Percentiles rank a stretch among this genome's conserved stretches.
Evolutionary conservation across 2,113 vertebrate species (phyloP).

Genomic region (Psilopsiagon aurifrons): DNA sequence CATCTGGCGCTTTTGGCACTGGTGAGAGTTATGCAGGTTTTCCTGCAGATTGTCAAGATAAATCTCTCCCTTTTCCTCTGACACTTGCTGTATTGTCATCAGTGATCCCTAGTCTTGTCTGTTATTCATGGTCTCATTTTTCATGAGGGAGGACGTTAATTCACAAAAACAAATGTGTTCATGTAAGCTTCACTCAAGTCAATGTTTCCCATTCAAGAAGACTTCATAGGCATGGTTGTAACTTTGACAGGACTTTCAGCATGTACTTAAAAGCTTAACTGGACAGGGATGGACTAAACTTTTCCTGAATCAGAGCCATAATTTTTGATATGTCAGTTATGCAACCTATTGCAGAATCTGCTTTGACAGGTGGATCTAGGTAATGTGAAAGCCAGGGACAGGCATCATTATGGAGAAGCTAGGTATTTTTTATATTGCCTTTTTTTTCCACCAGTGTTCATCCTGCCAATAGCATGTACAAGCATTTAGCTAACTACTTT

Average conservation of each 20-base stretch:
- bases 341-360: background rate
- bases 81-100: background rate
- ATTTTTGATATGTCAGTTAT: constrained; percentile 8
- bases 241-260: background rate
- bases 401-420: background rate
- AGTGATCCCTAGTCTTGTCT: background rate
- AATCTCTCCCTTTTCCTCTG: background rate
- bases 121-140: constrained; percentile 1
- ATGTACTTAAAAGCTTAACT: constrained; percentile 29
- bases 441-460: background rate
- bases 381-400: constrained; percentile 10
- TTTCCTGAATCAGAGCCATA: constrained; percentile 17
- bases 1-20: constrained; percentile 9
- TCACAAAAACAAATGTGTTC: background rate
- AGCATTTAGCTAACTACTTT: background rate
- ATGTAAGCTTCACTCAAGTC: background rate
- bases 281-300: background rate
- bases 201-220: background rate
- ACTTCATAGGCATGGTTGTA: background rate
- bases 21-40: background rate
- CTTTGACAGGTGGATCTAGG: constrained; percentile 14
- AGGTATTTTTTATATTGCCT: background rate
- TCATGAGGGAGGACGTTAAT: background rate
- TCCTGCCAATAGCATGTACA: background rate
- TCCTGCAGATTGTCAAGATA: background rate